Conservation (phyloP, 2,888 invertebrate species). For the Dendrolimus houi region DNA sequence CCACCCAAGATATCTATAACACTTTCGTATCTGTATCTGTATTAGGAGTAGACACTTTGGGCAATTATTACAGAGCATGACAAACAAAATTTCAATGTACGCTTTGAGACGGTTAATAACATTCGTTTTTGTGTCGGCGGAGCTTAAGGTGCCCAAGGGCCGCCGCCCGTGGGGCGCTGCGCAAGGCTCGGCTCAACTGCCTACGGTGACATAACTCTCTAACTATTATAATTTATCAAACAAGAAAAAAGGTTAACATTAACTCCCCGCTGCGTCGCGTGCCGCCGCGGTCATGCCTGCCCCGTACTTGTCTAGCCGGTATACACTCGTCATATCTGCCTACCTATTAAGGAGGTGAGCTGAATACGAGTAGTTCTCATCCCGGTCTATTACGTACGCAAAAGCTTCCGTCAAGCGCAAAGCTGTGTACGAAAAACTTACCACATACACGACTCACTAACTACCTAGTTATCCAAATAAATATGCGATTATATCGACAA, state of each 20-base stretch:
- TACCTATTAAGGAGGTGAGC: slow-evolving; percentile 50
- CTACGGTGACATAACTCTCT: slow-evolving; percentile 54
- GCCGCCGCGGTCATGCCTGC: slow-evolving; percentile 25
- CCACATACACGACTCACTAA: too few species aligned
- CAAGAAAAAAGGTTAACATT: slow-evolving; percentile 45
- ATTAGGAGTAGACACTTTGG: too few species aligned
- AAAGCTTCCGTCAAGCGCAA: slow-evolving; percentile 36
- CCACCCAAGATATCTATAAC: too few species aligned
- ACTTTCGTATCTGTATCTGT: too few species aligned
- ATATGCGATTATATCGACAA: too few species aligned
- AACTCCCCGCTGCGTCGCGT: slow-evolving; percentile 65
- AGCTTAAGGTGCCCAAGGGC: slow-evolving; percentile 15
- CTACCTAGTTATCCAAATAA: too few species aligned
- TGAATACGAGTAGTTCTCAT: slow-evolving; percentile 34
- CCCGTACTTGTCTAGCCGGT: slow-evolving; percentile 45
- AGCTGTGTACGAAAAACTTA: background rate
- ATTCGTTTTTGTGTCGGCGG: slow-evolving; percentile 12
- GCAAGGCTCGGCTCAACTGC: slow-evolving; percentile 17
- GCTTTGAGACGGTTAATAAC: slow-evolving; percentile 48
- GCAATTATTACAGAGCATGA: slow-evolving; percentile 55
- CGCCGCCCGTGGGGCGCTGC: slow-evolving; percentile 37
- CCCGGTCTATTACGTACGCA: slow-evolving; percentile 38
- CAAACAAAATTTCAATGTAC: slow-evolving; percentile 60
- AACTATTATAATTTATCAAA: slow-evolving; percentile 65
- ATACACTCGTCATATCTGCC: slow-evolving; percentile 31